A percentile compares a stretch with the other conserved stretches of the same genome.
Evolutionary conservation across 2,888 invertebrate genomes (phyloP).

Genomic region (Netelia inedita): DNA sequence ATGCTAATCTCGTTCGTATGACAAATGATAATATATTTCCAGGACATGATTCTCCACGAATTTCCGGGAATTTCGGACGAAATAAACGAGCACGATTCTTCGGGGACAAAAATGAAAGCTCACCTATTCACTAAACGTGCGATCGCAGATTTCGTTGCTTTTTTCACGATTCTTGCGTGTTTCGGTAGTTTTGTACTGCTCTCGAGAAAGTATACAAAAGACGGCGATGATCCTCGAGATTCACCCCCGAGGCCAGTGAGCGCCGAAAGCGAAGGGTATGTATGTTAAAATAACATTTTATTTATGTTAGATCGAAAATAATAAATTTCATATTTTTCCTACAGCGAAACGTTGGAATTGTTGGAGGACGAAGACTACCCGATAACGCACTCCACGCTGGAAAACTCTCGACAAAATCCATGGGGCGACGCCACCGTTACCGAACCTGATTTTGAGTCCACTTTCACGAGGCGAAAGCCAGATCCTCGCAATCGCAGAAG

Average conservation of each 20-base stretch:
- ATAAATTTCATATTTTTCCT: not conserved
- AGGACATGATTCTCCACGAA: conserved; percentile 68
- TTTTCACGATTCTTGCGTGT: conserved; percentile 72
- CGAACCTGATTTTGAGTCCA: conserved; percentile 32
- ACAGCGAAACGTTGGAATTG: conserved; percentile 59
- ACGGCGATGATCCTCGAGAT: conserved; percentile 41
- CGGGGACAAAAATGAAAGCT: conserved; percentile 39
- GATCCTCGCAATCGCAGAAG: conserved; percentile 7
- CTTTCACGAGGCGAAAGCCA: conserved; percentile 23
- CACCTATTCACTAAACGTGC: conserved; percentile 63
- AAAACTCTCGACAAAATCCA: conserved; percentile 30
- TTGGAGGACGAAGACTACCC: conserved; percentile 63
- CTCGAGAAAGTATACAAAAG: conserved; percentile 71
- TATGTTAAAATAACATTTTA: not conserved
- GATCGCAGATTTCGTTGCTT: conserved; percentile 73
- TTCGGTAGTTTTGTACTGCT: conserved; percentile 73
- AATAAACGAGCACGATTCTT: conserved; percentile 52
- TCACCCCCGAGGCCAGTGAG: conserved; percentile 41
- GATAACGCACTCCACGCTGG: conserved; percentile 33
- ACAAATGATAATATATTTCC: conserved; percentile 12
- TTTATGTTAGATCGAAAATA: not conserved
- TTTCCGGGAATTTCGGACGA: conserved; percentile 61
- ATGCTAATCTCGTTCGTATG: not conserved
- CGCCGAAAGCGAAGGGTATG: conserved; percentile 58
- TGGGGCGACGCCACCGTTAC: conserved; percentile 60